A percentile compares a stretch with the other conserved stretches of the same genome.
Conservation (phyloP, 2,797 vertebrate genomes). For the Eulemur coronatus region DNA sequence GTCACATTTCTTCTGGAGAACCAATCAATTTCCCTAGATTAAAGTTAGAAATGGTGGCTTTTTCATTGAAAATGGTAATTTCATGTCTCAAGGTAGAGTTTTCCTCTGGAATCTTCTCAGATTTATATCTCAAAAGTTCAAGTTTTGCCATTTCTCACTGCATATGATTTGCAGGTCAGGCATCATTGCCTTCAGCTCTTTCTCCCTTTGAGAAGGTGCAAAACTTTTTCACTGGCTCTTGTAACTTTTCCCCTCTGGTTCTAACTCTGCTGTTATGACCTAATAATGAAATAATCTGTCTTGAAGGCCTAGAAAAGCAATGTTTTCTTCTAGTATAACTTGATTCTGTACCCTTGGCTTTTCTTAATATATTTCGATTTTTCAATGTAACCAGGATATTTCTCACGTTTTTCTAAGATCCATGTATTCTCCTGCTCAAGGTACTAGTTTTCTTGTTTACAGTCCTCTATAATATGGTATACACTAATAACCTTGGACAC, state of each 20-base stretch:
- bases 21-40: background rate
- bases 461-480: background rate
- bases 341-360: background rate
- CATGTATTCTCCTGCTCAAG: background rate
- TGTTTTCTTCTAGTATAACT: background rate
- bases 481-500: background rate
- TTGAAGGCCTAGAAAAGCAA: background rate
- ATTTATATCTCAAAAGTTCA: background rate
- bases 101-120: background rate
- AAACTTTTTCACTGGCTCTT: background rate
- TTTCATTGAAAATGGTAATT: background rate
- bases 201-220: background rate
- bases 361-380: background rate
- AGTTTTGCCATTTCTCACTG: background rate
- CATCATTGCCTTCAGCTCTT: background rate
- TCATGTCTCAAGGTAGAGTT: background rate
- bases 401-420: background rate
- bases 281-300: background rate
- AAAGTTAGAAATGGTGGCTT: background rate
- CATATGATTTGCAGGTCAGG: background rate
- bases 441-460: background rate
- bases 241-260: background rate
- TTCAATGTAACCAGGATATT: background rate
- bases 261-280: background rate
- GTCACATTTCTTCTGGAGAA: background rate